Base-by-base conservation (phyloP, 2,888 invertebrate genomes). In the Pollenia angustigena region DNA sequence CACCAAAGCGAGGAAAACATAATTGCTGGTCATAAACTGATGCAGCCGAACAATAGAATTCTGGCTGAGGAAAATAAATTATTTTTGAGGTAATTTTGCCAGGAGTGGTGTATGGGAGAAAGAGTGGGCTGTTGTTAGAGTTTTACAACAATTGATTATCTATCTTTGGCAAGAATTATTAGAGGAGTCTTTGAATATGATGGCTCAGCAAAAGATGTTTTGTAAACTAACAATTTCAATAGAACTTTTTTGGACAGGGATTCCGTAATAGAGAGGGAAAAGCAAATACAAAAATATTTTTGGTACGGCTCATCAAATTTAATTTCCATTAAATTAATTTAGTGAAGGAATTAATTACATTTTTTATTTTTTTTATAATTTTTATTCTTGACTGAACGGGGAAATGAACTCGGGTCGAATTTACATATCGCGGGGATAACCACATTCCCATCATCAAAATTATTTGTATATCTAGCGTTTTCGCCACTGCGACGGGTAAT, bases 21-120 rank as follows among this genome's bases (percentile, higher is more conserved):
- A 87, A 87, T 87, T 87, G 87, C 69, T 78, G 84, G 78, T 81
- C 74, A 74, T 81, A 81, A 84, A 84, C 81, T 74, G 81, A 68
- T 71, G 58, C 11, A 76, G 69, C 40, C 62, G 40, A 80, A 76
- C 81, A 82, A 86, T 80, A 66, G 69, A 78, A 76, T 32, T 46
- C 52, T 69, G 69, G 76, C 56, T 48, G 16, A 66, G 32, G 64
- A 56, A 72, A 40, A 68, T 72, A 81, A 81, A 80, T 71, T 62
- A 80, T 66, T 42, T 46, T 72, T 56, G 62, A 80, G 80, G 71
- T 80, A 58, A 64, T 76, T 32, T 74, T 46, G 69, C 14, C 68
- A 58, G 16, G 48, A 32, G 66, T 50, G 58, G 10, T 23, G n/a
- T 62, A 50, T 48, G 32, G 12, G 56, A 18, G 56, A 58, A 62